A percentile compares a stretch with the other conserved stretches of the same genome.
These are phyloP conservation scores for Hyphantria cunea DNA, from an alignment of 1,140 invertebrate species.

Conservation along the genomic window DNA sequence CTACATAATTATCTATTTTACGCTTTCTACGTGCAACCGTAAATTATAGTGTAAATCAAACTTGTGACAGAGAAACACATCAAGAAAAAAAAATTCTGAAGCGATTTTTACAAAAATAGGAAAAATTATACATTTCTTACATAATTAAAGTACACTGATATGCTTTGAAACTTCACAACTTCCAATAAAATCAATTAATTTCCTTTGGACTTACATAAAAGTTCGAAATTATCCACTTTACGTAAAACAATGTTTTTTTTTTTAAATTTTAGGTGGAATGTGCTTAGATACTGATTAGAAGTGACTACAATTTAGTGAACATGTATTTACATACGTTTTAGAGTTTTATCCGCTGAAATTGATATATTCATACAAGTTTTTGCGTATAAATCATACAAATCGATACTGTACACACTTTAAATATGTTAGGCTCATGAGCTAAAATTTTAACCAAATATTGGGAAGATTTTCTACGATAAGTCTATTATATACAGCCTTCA, in stretches of 20 bases:
- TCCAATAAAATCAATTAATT: slow-evolving; percentile 51
- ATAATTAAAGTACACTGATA: slow-evolving; percentile 61
- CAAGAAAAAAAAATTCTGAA: slow-evolving; percentile 33
- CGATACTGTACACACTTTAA: no score
- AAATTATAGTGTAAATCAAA: slow-evolving; percentile 28
- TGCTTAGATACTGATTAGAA: slow-evolving; percentile 10
- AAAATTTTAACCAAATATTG: no score
- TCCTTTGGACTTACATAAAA: slow-evolving; percentile 40
- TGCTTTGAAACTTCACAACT: slow-evolving; percentile 64
- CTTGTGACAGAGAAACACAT: slow-evolving; percentile 16
- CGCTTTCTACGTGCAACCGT: slow-evolving; percentile 36
- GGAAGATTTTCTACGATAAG: no score
- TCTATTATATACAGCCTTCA: no score
- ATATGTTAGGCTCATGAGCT: no score
- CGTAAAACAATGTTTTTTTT: slow-evolving; percentile 22
- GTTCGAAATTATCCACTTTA: slow-evolving; percentile 25
- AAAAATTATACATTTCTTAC: slow-evolving; percentile 24
- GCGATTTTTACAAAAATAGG: slow-evolving; percentile 27
- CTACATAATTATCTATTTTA: slow-evolving; percentile 31
- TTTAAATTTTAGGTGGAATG: slow-evolving; percentile 16
- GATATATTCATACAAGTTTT: not conserved
- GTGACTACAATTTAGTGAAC: slow-evolving; percentile 11
- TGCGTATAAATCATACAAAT: not conserved
- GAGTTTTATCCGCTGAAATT: not conserved
- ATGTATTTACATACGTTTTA: not conserved